Conservation (phyloP, 2,888 invertebrate species). For the Polietes domitor region DNA sequence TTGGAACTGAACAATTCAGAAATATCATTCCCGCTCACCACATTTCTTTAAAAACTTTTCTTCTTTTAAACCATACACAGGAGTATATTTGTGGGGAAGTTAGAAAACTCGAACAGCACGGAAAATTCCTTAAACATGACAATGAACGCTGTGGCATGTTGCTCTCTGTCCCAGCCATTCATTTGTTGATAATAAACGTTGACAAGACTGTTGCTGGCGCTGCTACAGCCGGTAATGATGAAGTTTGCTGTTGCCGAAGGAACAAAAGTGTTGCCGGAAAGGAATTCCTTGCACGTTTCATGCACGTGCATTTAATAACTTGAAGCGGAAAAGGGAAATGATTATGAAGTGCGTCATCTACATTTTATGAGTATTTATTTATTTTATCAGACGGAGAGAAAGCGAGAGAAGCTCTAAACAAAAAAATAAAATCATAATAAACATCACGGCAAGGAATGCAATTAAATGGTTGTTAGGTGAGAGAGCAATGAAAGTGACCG, state of each 20-base stretch:
- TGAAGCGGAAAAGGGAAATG: conserved; percentile 69
- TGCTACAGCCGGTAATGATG: conserved; percentile 26
- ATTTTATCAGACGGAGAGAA: neutral
- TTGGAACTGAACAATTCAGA: too few relatives aligned
- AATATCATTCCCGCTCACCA: neutral
- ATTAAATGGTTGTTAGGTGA: neutral
- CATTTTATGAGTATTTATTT: conserved; percentile 21
- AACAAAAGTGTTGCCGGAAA: conserved; percentile 70
- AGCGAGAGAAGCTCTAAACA: neutral
- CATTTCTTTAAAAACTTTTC: conserved; percentile 1
- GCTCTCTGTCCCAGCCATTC: conserved; percentile 13
- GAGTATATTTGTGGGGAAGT: neutral
- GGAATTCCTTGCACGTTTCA: conserved; percentile 78
- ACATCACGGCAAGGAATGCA: neutral
- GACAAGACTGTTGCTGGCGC: neutral
- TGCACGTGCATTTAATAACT: conserved; percentile 73
- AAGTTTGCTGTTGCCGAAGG: conserved; percentile 16
- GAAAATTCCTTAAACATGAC: conserved; percentile 54
- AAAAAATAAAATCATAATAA: neutral
- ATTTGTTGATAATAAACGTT: neutral
- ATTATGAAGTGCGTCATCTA: conserved; percentile 70
- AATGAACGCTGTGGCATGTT: conserved; percentile 51
- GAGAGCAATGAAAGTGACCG: neutral
- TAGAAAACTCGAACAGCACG: neutral
- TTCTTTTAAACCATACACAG: neutral